Evolutionary conservation across 2,113 vertebrate genomes (phyloP).

Genomic region (Chauna torquata): DNA sequence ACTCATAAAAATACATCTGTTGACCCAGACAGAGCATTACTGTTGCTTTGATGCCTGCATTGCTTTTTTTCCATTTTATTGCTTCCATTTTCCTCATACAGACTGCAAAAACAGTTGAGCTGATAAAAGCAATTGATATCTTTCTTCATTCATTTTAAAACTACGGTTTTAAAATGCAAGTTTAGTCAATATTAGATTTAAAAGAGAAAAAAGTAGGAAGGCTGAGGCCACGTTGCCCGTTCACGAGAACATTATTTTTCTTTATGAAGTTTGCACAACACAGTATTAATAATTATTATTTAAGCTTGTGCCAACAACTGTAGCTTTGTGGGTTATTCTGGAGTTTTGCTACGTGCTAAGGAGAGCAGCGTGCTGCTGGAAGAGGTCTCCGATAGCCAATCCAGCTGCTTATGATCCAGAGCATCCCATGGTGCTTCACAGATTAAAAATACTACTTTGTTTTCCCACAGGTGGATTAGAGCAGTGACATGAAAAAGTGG

Average conservation of each 20-base stretch:
- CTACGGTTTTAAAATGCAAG: background rate
- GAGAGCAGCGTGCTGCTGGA: background rate
- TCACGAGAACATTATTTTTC: background rate
- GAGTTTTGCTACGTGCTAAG: background rate
- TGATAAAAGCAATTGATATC: background rate
- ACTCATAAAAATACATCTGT: background rate
- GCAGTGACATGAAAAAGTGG: background rate
- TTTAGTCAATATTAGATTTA: background rate
- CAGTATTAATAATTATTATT: background rate
- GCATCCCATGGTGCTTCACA: background rate
- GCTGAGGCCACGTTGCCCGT: background rate
- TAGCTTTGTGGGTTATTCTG: background rate
- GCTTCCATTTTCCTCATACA: background rate
- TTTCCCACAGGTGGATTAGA: background rate
- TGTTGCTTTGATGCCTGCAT: background rate
- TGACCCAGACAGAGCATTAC: background rate
- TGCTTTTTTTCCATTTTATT: background rate
- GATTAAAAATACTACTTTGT: background rate
- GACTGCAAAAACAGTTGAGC: background rate
- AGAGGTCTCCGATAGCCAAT: background rate
- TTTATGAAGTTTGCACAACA: background rate
- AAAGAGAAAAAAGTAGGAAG: background rate
- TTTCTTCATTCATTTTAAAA: background rate
- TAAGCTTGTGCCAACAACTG: background rate
- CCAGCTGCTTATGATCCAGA: background rate